These are phyloP conservation scores for Mustela lutreola DNA, from an alignment of 2,113 vertebrate genomes.

Conservation along the genomic window DNA sequence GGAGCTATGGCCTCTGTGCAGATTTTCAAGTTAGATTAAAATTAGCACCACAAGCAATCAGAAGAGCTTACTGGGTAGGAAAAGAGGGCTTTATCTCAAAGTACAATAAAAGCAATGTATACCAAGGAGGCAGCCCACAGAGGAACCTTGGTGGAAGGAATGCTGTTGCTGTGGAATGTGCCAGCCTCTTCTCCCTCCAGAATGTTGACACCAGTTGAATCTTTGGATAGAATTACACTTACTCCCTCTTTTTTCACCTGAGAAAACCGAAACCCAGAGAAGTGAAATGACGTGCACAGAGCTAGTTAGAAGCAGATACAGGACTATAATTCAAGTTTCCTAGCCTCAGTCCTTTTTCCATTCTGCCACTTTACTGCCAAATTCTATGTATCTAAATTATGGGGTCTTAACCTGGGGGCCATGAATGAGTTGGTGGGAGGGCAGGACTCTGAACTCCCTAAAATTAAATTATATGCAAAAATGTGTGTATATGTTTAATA, in stretches of 20 bases:
- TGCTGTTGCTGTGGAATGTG: slow-evolving; percentile 45
- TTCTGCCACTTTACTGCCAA: slow-evolving; percentile 71
- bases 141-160: slow-evolving; percentile 65
- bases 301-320: slow-evolving; percentile 29
- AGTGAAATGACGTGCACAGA: slow-evolving; percentile 42
- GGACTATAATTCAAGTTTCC: slow-evolving; percentile 50
- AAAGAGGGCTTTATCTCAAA: slow-evolving; percentile 78
- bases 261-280: slow-evolving; percentile 41
- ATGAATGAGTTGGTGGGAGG: slow-evolving; percentile 41
- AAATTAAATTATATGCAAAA: slow-evolving; percentile 60
- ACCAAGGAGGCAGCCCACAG: slow-evolving; percentile 38
- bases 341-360: slow-evolving; percentile 67
- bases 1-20: slow-evolving; percentile 18
- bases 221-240: slow-evolving; percentile 30
- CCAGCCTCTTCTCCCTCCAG: slow-evolving; percentile 72
- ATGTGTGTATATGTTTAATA: slow-evolving; percentile 56
- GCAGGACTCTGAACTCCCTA: slow-evolving; percentile 8
- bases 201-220: slow-evolving; percentile 51
- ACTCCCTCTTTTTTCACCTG: not conserved
- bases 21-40: slow-evolving; percentile 75
- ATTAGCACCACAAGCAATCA: slow-evolving; percentile 53
- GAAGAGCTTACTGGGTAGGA: slow-evolving; percentile 59
- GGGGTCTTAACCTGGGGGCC: slow-evolving; percentile 21
- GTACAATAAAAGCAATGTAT: slow-evolving; percentile 71
- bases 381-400: slow-evolving; percentile 64